Conservation (phyloP, 2,888 invertebrate genomes). For the Nasonia oneida region DNA sequence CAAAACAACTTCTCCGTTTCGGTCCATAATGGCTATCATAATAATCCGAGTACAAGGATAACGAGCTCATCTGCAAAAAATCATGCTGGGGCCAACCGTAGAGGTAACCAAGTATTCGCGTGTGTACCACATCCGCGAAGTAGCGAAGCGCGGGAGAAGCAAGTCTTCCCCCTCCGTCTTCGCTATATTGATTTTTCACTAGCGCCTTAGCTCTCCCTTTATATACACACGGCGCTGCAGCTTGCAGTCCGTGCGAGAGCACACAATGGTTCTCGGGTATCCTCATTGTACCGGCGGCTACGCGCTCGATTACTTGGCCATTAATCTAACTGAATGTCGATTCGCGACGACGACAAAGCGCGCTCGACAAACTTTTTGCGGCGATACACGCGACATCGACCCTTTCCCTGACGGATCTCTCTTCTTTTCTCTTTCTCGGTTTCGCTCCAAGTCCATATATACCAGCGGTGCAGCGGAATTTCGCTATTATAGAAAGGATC, state of each 20-base stretch:
- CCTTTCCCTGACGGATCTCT: background rate
- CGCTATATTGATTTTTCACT: constrained; percentile 49
- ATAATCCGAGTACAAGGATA: background rate
- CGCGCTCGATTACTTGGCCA: constrained; percentile 43
- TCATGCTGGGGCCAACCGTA: background rate
- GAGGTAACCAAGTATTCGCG: background rate
- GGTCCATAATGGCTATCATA: background rate
- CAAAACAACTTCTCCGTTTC: too few relatives aligned
- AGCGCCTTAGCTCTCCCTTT: constrained; percentile 16
- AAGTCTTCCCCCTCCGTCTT: constrained; percentile 18
- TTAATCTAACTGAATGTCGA: constrained; percentile 45
- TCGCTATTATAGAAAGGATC: background rate
- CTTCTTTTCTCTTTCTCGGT: background rate
- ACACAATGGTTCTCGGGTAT: constrained; percentile 41
- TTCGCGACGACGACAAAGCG: constrained; percentile 1
- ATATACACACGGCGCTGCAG: background rate
- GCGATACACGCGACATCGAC: background rate
- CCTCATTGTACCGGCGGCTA: constrained; percentile 19
- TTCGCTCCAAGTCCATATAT: background rate
- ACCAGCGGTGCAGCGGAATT: background rate
- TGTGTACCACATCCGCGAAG: background rate
- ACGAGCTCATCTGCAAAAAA: constrained; percentile 10
- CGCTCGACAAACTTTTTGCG: constrained; percentile 16
- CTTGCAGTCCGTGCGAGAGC: background rate
- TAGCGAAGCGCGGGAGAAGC: background rate